These are phyloP conservation scores for Casuarius casuarius DNA, from an alignment of 2,113 vertebrate species.

Conservation along the genomic window DNA sequence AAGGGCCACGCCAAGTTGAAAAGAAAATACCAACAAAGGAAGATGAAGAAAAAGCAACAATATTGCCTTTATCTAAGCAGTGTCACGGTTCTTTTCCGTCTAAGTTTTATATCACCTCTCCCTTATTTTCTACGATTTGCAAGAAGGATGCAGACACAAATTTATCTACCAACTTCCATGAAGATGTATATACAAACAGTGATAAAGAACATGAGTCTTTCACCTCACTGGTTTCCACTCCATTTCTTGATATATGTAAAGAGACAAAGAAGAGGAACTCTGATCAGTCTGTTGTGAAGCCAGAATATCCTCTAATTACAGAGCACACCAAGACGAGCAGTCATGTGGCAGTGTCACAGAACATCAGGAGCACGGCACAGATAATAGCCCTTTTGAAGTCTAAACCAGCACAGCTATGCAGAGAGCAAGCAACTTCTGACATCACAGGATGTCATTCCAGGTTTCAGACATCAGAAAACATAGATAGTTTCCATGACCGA, in stretches of 20 bases:
- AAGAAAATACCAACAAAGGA: slow-evolving; percentile 61
- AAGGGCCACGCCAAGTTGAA: slow-evolving; percentile 72
- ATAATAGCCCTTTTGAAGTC: slow-evolving; percentile 79
- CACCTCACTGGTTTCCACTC: slow-evolving; percentile 2
- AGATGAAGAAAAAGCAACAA: not conserved
- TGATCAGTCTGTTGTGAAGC: not conserved
- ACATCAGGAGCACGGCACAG: slow-evolving; percentile 77
- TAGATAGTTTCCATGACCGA: not conserved
- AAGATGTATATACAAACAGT: accelerated
- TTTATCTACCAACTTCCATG: not conserved
- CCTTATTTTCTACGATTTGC: slow-evolving; percentile 64
- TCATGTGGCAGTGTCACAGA: slow-evolving; percentile 10
- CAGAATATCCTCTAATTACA: not conserved
- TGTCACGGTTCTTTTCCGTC: slow-evolving; percentile 15
- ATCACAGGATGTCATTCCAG: not conserved
- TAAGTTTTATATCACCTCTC: slow-evolving; percentile 39
- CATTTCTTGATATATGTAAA: not conserved
- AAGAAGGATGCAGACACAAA: slow-evolving; percentile 8
- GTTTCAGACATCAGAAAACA: not conserved
- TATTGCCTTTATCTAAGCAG: not conserved
- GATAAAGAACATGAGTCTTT: not conserved
- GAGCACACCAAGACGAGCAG: not conserved
- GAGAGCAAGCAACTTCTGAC: not conserved
- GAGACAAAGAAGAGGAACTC: not conserved
- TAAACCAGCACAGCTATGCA: not conserved